Percentiles rank a stretch among this genome's conserved stretches.
Conservation (phyloP, 2,113 vertebrate genomes). For the Cryptomyrus ogoouensis region DNA sequence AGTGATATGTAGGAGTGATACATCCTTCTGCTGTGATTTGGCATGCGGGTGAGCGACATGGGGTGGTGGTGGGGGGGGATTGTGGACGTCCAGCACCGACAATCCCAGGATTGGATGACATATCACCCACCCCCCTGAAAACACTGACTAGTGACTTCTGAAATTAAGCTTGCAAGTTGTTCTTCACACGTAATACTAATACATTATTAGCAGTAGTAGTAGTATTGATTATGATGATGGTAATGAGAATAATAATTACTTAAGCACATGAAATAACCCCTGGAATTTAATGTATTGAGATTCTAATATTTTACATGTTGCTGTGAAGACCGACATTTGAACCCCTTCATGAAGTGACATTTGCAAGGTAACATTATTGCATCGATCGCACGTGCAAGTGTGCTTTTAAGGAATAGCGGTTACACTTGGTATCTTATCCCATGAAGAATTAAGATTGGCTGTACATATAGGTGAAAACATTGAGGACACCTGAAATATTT, state of each 20-base stretch:
- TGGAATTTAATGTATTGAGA: not conserved
- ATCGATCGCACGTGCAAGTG: not conserved
- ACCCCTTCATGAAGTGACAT: not conserved
- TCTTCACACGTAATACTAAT: not conserved
- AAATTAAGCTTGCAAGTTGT: not conserved
- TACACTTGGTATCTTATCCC: not conserved
- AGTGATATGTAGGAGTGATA: not conserved
- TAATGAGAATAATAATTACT: not conserved
- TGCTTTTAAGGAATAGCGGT: not conserved
- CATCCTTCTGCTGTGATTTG: not conserved
- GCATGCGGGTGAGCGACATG: not conserved
- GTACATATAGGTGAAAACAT: not conserved
- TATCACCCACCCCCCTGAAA: not conserved
- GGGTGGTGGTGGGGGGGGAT: not conserved
- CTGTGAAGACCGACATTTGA: not conserved
- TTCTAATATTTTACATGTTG: not conserved
- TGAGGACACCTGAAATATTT: slow-evolving; percentile 8
- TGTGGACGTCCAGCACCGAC: not conserved
- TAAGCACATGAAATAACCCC: not conserved
- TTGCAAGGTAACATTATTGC: not conserved
- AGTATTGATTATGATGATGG: not conserved
- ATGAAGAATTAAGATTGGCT: not conserved
- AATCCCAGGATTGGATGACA: not conserved
- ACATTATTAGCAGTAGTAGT: not conserved
- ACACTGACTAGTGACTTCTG: not conserved